Base-by-base conservation (phyloP, 2,113 vertebrate species). In the Sinocyclocheilus anshuiensis region DNA sequence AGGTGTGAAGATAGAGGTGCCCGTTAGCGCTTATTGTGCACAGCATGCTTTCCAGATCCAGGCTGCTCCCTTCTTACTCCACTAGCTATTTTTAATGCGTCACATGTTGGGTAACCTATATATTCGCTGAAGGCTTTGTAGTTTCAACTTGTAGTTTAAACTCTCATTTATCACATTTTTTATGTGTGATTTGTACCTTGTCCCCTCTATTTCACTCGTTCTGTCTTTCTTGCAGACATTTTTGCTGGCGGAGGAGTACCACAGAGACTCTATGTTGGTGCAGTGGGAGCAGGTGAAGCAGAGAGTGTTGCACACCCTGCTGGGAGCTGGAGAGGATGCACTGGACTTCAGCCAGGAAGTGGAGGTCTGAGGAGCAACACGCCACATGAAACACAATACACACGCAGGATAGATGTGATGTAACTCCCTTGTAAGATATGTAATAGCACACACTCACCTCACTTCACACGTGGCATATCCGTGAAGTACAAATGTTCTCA, bases 271-370 rank as follows among this genome's bases (percentile, higher is more conserved):
- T 6, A 99, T 99, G 98, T 91, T 99, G 95, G 97, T 98, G 10
- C 97, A 99, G 89, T 99, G 98, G 98, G 98, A 99, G 90, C 98
- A 99, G 93, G 97, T 98, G 89, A 99, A 99, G 89, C 98, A 99
- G 94, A 95, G 97, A 86, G 98, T 99, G 83, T 94, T 99, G 77
- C 97, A 99, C 91, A 99, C 98, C 0, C 91, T 99, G 0, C 97
- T 99, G 77, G 98, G 97, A 0, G 98, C 97, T 1, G 98, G 97
- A 87, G 98, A 99, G 89, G 98, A 99, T 50, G 97, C 97, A 4
- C 94, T 99, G 11, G 98, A 99, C 93, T 98, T 99, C 89, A 98
- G 96, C 87, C 98, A 99, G 88, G 98, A 99, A 90, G 96, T 93
- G n/a, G 98, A 99, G 96, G 98, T 99, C 63, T 86, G 83, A 57